phyloP scores from a whole-genome alignment of 2,113 vertebrate genomes.

The Campylorhamphus procurvoides region DNA sequence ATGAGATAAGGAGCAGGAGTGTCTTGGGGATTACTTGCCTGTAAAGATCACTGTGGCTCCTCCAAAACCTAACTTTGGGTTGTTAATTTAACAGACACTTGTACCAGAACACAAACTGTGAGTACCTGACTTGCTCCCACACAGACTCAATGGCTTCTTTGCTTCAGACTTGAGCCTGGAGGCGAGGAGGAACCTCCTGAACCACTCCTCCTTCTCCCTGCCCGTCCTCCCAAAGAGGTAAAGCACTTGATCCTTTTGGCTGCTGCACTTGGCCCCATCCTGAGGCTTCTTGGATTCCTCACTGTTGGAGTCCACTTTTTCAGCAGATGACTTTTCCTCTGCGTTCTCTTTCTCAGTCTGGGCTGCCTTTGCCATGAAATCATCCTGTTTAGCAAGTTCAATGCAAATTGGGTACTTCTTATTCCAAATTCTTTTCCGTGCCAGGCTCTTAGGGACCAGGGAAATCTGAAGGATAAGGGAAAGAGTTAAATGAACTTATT shows the following conservation, averaged over 20 bases:
- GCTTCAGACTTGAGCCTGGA: constrained; percentile 84
- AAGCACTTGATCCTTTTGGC: constrained; percentile 84
- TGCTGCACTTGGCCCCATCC: constrained; percentile 62
- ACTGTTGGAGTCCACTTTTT: constrained; percentile 71
- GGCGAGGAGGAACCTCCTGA: constrained; percentile 87
- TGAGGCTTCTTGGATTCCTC: constrained; percentile 83
- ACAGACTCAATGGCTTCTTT: constrained; percentile 74
- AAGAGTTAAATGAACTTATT: not conserved
- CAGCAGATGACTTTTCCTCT: constrained; percentile 77
- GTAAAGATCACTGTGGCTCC: not conserved
- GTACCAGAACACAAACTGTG: not conserved
- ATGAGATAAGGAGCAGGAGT: not conserved
- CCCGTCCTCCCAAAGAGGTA: constrained; percentile 97
- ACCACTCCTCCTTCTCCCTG: constrained; percentile 98
- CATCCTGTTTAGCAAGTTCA: constrained; percentile 91
- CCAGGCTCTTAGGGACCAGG: constrained; percentile 92
- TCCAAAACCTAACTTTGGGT: not conserved
- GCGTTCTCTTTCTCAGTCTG: constrained; percentile 79
- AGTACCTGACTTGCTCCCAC: constrained; percentile 84
- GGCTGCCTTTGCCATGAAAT: constrained; percentile 92
- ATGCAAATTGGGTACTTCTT: constrained; percentile 98
- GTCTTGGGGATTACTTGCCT: not conserved
- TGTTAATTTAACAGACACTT: not conserved
- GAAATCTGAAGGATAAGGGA: constrained; percentile 80
- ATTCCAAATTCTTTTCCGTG: constrained; percentile 96